phyloP scores from a whole-genome alignment of 2,113 vertebrate species.

The Euleptes europaea region DNA sequence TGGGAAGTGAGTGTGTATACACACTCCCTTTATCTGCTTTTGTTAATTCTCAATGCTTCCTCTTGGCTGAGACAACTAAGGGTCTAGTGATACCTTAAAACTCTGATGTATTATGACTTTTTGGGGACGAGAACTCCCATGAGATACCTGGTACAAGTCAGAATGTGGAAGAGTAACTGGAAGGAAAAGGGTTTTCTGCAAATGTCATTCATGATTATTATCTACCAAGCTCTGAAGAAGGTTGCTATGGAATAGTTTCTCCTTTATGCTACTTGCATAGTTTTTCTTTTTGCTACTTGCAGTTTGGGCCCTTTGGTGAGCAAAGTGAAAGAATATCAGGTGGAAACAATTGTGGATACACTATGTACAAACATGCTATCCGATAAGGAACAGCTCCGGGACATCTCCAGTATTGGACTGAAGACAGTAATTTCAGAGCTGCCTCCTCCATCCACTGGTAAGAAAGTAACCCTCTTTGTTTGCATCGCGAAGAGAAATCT shows the following conservation, averaged over 20 bases:
- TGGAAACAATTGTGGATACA: slow-evolving; percentile 92
- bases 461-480: neutral
- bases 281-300: neutral
- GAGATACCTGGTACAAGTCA: neutral
- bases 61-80: neutral
- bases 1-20: neutral
- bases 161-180: neutral
- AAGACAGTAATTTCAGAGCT: slow-evolving; percentile 91
- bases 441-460: slow-evolving; percentile 86
- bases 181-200: neutral
- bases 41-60: no score
- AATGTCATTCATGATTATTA: neutral
- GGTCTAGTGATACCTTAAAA: no score
- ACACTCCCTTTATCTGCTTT: neutral
- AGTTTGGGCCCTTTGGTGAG: slow-evolving; percentile 92
- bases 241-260: neutral
- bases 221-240: no score
- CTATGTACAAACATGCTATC: slow-evolving; percentile 93
- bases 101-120: no score
- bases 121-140: no score
- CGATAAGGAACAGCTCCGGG: slow-evolving; percentile 91
- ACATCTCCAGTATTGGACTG: slow-evolving; percentile 94
- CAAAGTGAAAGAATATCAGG: slow-evolving; percentile 96
- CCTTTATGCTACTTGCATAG: no score
- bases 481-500: neutral